Base-by-base conservation (phyloP, 2,797 vertebrate genomes). In the Loris lydekkerianus region DNA sequence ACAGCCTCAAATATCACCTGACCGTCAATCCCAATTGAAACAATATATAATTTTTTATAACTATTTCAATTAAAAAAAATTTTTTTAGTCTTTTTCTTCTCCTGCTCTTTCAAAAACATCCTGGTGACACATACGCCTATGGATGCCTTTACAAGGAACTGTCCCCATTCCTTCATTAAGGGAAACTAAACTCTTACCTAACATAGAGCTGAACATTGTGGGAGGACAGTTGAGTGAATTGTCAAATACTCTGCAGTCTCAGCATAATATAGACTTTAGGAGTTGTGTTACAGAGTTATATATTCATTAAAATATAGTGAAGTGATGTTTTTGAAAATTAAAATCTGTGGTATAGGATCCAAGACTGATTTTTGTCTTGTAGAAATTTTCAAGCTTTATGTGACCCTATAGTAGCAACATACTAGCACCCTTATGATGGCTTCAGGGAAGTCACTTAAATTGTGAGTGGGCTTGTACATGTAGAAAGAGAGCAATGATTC, bases 401-500 rank as follows among this genome's bases (percentile, higher is more conserved):
- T 37, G 61, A 13, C 61, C 10, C 70, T 80, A 63, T 29, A 5
- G n/a, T 34, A 49, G 23, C 31, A 87, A 49, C 15, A 7, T 34
- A 88, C 27, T n/a, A 78, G 27, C 18, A 34, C 14, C 13, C 40
- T 83, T 61, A 37, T 23, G 53, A 29, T 56, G 65, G 43, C 89
- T 96, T 93, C 73, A 56, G 49, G 37, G 37, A 95, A 82, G 69
- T 60, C 37, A 85, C 15, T 82, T 65, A 86, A 83, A 56, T 78
- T 88, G 61, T 69, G 86, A 75, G 43, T 78, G 31, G 46, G 20
- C 67, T 84, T 15, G 5, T 70, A 46, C 53, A 25, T 81, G 14
- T 73, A 27, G 72, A 75, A 82, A 85, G 34, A 95, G 69, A 86
- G 73, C 14, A 65, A n/a, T 34, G 56, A 27, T 49, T 83, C 25